Percentiles rank a stretch among this genome's conserved stretches.
phyloP scores from a whole-genome alignment of 2,113 vertebrate species.

The Thamnaconus septentrionalis region DNA sequence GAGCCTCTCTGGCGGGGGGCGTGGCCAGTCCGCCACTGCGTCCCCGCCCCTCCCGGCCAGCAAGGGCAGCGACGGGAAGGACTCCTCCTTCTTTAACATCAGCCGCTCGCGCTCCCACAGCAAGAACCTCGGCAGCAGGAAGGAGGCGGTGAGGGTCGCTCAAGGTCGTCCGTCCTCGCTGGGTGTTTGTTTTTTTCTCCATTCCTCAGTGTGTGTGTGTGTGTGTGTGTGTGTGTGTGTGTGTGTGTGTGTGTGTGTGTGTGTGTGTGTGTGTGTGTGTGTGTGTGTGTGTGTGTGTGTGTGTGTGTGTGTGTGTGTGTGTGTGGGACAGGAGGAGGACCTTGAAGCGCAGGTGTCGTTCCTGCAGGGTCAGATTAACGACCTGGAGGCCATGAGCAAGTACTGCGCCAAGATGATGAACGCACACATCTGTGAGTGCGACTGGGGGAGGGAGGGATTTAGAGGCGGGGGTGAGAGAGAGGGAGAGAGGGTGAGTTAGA shows the following conservation, averaged over 20 bases:
- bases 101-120: constrained; percentile 96
- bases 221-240: too few relatives aligned
- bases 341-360: constrained; percentile 96
- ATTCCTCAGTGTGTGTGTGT: too few relatives aligned
- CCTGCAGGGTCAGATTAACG: constrained; percentile 95
- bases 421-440: constrained; percentile 88
- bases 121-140: constrained; percentile 87
- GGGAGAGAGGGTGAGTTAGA: too few relatives aligned
- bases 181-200: neutral
- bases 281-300: too few relatives aligned
- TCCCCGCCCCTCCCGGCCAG: constrained; percentile 80
- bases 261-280: constrained; percentile 25
- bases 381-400: constrained; percentile 98
- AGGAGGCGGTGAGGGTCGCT: constrained; percentile 82
- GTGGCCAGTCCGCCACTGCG: constrained; percentile 86
- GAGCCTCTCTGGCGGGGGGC: constrained; percentile 82
- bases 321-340: constrained; percentile 86
- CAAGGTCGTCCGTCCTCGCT: too few relatives aligned
- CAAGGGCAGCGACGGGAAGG: constrained; percentile 84
- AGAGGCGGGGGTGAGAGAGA: too few relatives aligned
- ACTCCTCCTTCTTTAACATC: constrained; percentile 95
- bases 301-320: constrained; percentile 21
- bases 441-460: too few relatives aligned
- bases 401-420: constrained; percentile 98
- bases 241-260: constrained; percentile 21